phyloP scores from a whole-genome alignment of 2,888 invertebrate species.

The Cerceris ruficornis region DNA sequence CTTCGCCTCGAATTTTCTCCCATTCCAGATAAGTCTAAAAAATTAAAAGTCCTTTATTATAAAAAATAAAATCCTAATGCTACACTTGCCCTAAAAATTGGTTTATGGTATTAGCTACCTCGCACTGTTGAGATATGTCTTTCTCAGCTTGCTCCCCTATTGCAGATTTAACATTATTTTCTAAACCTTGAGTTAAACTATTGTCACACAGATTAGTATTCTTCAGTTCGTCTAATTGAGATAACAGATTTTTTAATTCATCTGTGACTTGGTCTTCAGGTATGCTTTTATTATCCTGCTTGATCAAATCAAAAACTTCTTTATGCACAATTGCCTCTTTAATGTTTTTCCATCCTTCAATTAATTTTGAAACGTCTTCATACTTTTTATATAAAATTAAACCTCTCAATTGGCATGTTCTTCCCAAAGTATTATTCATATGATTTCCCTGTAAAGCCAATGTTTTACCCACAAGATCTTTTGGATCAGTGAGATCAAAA shows the following conservation, averaged over 20 bases:
- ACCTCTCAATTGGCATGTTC: conserved; percentile 86
- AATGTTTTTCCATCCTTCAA: conserved; percentile 72
- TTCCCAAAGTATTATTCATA: conserved; percentile 82
- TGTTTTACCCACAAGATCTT: conserved; percentile 91
- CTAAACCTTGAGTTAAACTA: conserved; percentile 82
- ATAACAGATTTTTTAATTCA: conserved; percentile 71
- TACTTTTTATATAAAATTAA: conserved; percentile 87
- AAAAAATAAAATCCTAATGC: background rate
- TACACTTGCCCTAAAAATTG: background rate
- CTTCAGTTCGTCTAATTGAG: conserved; percentile 12
- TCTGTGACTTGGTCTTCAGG: conserved; percentile 67
- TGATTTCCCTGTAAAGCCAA: conserved; percentile 85
- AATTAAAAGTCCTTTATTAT: background rate
- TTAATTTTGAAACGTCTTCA: conserved; percentile 81
- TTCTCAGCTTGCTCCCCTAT: conserved; percentile 83
- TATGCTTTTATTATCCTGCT: conserved; percentile 75
- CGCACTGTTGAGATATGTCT: conserved; percentile 84
- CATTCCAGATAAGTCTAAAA: conserved; percentile 84
- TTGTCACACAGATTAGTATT: conserved; percentile 68
- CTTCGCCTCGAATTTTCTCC: conserved; percentile 84
- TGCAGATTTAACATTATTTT: conserved; percentile 83
- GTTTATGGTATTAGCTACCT: conserved; percentile 76
- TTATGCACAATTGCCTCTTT: conserved; percentile 78
- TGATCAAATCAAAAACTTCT: conserved; percentile 79
- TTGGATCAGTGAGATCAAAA: conserved; percentile 90